These are phyloP conservation scores for Leptoclinus maculatus DNA, from an alignment of 2,797 vertebrate genomes.

Conservation along the genomic window DNA sequence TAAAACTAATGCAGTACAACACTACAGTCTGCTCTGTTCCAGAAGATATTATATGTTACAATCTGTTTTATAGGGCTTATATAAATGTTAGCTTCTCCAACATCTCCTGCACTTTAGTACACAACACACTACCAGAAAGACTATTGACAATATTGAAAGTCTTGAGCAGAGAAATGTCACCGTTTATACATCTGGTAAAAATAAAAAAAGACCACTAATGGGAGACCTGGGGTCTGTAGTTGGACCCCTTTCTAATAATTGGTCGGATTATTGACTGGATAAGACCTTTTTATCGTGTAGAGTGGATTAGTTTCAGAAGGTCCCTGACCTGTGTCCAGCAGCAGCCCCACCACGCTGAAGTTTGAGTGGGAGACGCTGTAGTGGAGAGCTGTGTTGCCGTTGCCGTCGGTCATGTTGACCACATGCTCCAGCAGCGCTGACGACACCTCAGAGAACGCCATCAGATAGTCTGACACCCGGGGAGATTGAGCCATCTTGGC, in stretches of 20 bases:
- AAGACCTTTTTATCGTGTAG: not conserved
- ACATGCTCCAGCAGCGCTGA: slow-evolving; percentile 86
- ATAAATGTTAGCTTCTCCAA: not conserved
- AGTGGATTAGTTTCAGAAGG: not conserved
- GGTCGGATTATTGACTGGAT: not conserved
- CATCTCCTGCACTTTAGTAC: no score
- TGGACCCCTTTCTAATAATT: not conserved
- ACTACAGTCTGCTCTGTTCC: not conserved
- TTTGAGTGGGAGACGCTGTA: slow-evolving; percentile 99
- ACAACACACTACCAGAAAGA: not conserved
- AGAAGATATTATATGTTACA: not conserved
- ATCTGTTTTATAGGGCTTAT: not conserved
- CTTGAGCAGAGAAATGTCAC: not conserved
- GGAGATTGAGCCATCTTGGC: slow-evolving; percentile 86
- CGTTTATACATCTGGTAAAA: not conserved
- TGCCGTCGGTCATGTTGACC: slow-evolving; percentile 94
- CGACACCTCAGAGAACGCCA: slow-evolving; percentile 88
- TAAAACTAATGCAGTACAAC: not conserved
- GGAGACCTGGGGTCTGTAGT: not conserved
- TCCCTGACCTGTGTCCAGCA: slow-evolving; percentile 91
- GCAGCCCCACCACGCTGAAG: slow-evolving; percentile 89
- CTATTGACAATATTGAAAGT: not conserved
- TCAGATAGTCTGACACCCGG: slow-evolving; percentile 87
- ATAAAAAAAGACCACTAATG: not conserved
- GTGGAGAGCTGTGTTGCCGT: slow-evolving; percentile 96